Evolutionary conservation across 2,797 vertebrate genomes (phyloP).

Genomic region (Lacerta bilineata): DNA sequence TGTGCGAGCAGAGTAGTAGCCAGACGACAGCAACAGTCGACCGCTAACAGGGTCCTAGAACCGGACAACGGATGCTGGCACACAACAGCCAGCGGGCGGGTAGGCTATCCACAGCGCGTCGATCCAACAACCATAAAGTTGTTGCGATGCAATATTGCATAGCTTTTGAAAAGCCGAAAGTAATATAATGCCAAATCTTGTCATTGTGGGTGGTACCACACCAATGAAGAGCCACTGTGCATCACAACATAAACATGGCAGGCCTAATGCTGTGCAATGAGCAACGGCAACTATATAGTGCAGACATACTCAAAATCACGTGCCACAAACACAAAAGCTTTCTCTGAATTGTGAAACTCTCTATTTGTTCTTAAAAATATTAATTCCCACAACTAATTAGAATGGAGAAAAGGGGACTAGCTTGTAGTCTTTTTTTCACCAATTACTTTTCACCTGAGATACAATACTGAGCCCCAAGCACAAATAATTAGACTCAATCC

Average conservation of each 20-base stretch:
- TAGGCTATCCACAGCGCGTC: no score
- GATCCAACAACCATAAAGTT: no score
- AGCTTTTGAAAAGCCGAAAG: neutral
- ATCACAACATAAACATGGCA: neutral
- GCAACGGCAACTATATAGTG: neutral
- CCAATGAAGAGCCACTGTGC: neutral
- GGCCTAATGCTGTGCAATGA: neutral
- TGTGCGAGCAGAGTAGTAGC: no score
- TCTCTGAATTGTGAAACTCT: neutral
- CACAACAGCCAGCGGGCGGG: no score
- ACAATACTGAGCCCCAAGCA: constrained; percentile 13
- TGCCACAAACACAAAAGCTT: neutral
- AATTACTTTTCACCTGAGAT: constrained; percentile 42
- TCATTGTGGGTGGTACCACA: neutral
- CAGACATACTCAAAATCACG: neutral
- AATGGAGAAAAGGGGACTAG: constrained; percentile 15
- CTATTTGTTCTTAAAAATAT: constrained; percentile 18
- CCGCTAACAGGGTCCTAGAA: no score
- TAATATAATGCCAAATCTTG: neutral
- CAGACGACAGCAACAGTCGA: no score
- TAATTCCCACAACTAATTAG: constrained; percentile 16
- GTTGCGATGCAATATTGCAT: neutral
- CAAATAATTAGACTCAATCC: constrained; percentile 46
- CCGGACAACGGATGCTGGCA: no score
- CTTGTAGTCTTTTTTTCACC: constrained; percentile 10